Evolutionary conservation across 1,140 invertebrate genomes (phyloP), one percentile per base, ranked within the genome.

Genomic region (Hylyphantes graminicola): DNA sequence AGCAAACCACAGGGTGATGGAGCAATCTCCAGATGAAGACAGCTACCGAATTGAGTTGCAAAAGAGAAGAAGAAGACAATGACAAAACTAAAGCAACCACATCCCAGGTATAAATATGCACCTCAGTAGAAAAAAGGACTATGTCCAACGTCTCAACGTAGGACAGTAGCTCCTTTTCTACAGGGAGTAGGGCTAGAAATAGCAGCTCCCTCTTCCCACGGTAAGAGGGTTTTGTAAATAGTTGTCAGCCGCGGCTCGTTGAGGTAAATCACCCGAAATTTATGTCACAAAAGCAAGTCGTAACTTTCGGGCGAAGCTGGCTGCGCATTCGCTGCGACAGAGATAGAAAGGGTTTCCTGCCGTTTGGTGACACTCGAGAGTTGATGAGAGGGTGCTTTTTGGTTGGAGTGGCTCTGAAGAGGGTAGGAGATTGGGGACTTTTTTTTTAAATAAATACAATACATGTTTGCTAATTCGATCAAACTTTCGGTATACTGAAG

Each of bases 191-290:
- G 19, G 61, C 64, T 76, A 76, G 61, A 76, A 76, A 76, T 76
- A 76, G 74, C 15, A 63, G 35, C 35, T 76, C 55, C 48, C 35
- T n/a, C n/a, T 35, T 35, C 35, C 35, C 35, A 35, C 35, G 35
- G 35, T 35, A 35, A 35, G 35, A 67, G 15, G 48, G 74, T 57
- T 76, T 76, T 61, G 74, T 76, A 76, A 76, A 76, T 76, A 76
- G 53, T 59, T 76, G 74, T 76, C 74, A 64, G 35, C 48, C 57
- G 48, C 15, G 59, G 53, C 48, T 64, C 74, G 59, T 19, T 19
- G 48, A 13, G 50, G 74, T 76, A 76, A 76, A 76, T 76, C 74
- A 76, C 59, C 51, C 48, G 35, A 64, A 76, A 76, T 76, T 76
- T 76, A 76, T 76, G 61, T 64, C 59, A 50, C 74, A 63, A 76